Evolutionary conservation across 2,797 vertebrate genomes (phyloP), one percentile per base, ranked within the genome.

Genomic region (Pachyuromys duprasi): DNA sequence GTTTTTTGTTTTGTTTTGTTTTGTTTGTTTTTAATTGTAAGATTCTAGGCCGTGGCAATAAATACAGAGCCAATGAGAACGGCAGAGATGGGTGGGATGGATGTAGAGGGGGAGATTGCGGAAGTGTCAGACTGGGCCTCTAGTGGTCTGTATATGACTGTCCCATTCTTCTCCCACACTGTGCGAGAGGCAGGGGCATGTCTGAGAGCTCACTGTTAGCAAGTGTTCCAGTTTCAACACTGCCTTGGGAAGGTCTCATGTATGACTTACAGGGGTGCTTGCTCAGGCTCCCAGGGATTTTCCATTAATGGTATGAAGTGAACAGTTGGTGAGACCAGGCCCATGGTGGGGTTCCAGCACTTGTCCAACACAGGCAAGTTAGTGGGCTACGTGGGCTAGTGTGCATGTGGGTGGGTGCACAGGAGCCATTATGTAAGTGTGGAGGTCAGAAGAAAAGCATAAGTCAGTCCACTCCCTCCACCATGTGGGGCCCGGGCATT

Each of bases 231-330:
- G 12, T 33, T 18, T 49, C 18, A 13, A 8, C 31, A 36, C 63
- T 76, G 13, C 14, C 39, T 39, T 3, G 9, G 42, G 14, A 28
- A 45, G 63, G 78, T 18, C 39, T 26, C 42, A 20, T 42, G 22
- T 2, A 4, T 39, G 36, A 22, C 31, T 12, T 18, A 22, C 9
- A 65, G 5, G 0, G 26, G 24, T 24, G 42, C 18, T 13, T 0
- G 17, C 83, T 80, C 45, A 78, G 75, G 53, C 31, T 12, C 13
- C 33, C 13, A 65, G 7, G 0, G 26, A 55, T 74, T 70, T 72
- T 28, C 74, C 45, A 11, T 65, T 13, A 13, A 17, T 42, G 53
- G 75, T 42, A 4, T 49, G n/a, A 8, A 63, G 42, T 42, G 1
- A 31, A 24, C 81, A 70, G 62, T 49, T 18, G 24, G 33, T 26